Evolutionary conservation across 1,140 invertebrate species (phyloP), one percentile per base, ranked within the genome.

Genomic region (Agraylea sexmaculata): DNA sequence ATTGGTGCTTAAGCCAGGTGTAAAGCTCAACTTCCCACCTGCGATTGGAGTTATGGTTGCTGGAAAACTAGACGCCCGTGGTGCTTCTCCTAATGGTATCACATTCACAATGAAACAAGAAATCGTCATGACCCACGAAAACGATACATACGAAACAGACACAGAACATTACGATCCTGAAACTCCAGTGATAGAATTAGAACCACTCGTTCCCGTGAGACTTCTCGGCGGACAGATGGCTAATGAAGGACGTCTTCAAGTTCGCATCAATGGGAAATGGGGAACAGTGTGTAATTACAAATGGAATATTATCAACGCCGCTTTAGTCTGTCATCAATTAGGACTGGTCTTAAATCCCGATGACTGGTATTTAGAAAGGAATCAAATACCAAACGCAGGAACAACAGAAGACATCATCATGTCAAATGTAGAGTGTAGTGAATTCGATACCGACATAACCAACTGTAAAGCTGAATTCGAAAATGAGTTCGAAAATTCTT

Each of bases 1-100:
- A 55, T 64, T 97, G 7, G 83, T 82, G 1, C 65, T 96, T 10
- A 75, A 87, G 25, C 79, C 87, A 1, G 91, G 89, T 0, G 89
- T 93, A 0, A 85, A 78, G 0, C 64, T 99, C 2, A 75, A 76
- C 46, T 90, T 90, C 64, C 81, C 86, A 32, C 82, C 91, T 30
- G 82, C 87, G 21, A 80, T 97, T 28, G 95, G 95, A 11, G 91
- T 99, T 71, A 92, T 99, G 80, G 80, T 97, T 2, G 88, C 89
- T 23, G 92, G 92, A 4, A 79, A 82, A 55, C 58, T 97, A 21
- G 84, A 91, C 51, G 86, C 87, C 1, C 69, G 78, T 49, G 87
- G 87, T 1, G 74, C 74, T 38, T 66, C 74, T 17, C 81, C 81
- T 0, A 81, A 77, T 50, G 79, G 84, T 51, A 87, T 85, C 39